These are phyloP conservation scores for Lapara coniferarum DNA, from an alignment of 2,888 invertebrate genomes.

Conservation along the genomic window DNA sequence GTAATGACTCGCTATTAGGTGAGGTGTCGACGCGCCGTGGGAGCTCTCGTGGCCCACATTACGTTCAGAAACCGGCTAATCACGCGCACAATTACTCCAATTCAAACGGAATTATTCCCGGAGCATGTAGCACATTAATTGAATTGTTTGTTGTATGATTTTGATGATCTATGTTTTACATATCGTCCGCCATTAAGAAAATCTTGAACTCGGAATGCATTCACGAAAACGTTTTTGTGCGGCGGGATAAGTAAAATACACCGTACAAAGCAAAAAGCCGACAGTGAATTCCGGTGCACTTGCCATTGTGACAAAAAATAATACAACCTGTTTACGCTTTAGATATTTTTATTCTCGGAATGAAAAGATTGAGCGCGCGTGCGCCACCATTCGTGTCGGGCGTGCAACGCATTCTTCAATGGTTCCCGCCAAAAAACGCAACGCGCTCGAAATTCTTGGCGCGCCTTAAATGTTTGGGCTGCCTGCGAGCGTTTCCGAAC, in stretches of 20 bases:
- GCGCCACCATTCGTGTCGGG: constrained; percentile 71
- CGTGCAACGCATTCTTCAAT: constrained; percentile 34
- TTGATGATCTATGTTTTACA: constrained; percentile 47
- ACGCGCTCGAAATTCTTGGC: constrained; percentile 64
- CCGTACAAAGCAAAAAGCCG: constrained; percentile 41
- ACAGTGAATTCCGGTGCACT: constrained; percentile 49
- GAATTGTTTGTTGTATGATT: constrained; percentile 56
- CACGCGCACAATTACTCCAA: constrained; percentile 79
- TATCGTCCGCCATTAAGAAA: neutral
- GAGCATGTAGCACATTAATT: constrained; percentile 66
- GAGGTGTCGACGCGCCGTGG: constrained; percentile 79
- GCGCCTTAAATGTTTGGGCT: constrained; percentile 65
- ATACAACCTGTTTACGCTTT: constrained; percentile 68
- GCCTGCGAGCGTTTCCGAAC: constrained; percentile 49
- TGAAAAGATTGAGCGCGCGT: constrained; percentile 63
- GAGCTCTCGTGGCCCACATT: constrained; percentile 75
- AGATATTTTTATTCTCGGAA: constrained; percentile 45
- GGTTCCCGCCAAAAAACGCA: constrained; percentile 74
- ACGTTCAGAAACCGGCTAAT: constrained; percentile 63
- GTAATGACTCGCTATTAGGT: constrained; percentile 77
- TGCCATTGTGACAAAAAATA: constrained; percentile 58
- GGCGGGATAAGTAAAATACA: constrained; percentile 35
- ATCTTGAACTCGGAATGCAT: neutral
- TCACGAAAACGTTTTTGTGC: constrained; percentile 35
- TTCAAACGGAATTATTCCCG: constrained; percentile 71